Evolutionary conservation across 2,113 vertebrate species (phyloP).

Genomic region (Macrotus californicus): DNA sequence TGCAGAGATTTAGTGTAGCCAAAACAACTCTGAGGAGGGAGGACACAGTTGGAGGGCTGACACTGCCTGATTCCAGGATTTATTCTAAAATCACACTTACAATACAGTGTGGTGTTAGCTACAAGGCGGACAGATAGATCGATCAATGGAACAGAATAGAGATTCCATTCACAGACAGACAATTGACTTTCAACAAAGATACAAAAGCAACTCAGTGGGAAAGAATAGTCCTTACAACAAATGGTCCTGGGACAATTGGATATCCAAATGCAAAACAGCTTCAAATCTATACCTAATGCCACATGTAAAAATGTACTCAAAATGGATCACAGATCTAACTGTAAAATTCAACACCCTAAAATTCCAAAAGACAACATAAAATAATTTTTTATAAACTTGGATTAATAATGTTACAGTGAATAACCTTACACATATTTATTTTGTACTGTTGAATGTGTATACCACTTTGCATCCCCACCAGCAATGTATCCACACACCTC

Average conservation of each 20-base stretch:
- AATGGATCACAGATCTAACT: neutral
- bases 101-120: neutral
- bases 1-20: neutral
- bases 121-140: neutral
- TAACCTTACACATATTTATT: neutral
- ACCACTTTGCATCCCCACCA: neutral
- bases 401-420: neutral
- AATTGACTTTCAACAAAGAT: neutral
- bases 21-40: neutral
- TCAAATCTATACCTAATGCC: neutral
- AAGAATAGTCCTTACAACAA: neutral
- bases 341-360: neutral
- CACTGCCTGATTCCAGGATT: neutral
- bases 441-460: neutral
- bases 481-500: neutral
- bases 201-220: neutral
- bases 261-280: neutral
- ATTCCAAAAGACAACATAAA: neutral
- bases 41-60: neutral
- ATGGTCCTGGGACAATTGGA: neutral
- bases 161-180: neutral
- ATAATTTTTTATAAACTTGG: neutral
- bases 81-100: neutral
- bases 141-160: neutral
- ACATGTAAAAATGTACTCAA: neutral